A percentile compares a stretch with the other conserved stretches of the same genome.
Conservation (phyloP, 2,113 vertebrate genomes). For the Ginglymostoma cirratum region DNA sequence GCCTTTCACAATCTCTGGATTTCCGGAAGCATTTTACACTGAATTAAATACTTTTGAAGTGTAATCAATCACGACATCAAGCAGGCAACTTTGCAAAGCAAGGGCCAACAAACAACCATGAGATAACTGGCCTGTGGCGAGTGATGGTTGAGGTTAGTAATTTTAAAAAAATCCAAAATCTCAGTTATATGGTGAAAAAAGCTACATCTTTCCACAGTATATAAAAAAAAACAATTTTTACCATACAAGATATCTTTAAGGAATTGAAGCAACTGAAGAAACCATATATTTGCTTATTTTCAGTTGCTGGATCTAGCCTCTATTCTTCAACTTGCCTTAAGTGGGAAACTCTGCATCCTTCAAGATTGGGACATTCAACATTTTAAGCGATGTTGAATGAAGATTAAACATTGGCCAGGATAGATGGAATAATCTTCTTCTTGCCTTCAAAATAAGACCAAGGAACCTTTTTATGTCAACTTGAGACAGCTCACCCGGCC, state of each 20-base stretch:
- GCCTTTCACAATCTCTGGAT: background rate
- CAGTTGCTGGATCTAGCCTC: too few relatives aligned
- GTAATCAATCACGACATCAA: background rate
- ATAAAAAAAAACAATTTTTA: background rate
- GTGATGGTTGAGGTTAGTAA: background rate
- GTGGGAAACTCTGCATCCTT: too few relatives aligned
- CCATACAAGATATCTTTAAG: background rate
- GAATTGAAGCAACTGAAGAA: background rate
- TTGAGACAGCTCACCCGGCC: background rate
- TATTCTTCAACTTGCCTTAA: too few relatives aligned
- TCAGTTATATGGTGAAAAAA: background rate
- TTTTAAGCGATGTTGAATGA: background rate
- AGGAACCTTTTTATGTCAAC: background rate
- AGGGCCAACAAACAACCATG: background rate
- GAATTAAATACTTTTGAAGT: background rate
- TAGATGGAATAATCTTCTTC: too few relatives aligned
- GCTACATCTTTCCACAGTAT: background rate
- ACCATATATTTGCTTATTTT: too few relatives aligned
- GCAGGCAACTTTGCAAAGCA: background rate
- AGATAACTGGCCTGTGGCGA: background rate
- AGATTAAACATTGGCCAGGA: background rate
- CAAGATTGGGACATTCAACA: too few relatives aligned
- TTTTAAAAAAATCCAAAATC: background rate
- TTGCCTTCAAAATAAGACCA: background rate
- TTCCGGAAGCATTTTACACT: background rate